phyloP scores from a whole-genome alignment of 2,113 vertebrate species.

The Brachionichthys hirsutus region DNA sequence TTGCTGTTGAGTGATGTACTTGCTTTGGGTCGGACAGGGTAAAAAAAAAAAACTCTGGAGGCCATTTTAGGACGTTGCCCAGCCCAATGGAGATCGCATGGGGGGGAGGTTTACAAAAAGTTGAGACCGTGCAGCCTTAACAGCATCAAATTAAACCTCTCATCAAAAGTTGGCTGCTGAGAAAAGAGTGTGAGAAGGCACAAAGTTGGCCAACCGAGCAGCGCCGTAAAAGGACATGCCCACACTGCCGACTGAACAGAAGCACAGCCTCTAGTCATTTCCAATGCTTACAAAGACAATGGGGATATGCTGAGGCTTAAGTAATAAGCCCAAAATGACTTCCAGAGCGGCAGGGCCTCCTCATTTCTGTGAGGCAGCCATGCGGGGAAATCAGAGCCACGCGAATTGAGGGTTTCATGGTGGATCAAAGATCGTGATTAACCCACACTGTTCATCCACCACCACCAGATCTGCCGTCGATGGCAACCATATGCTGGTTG shows the following conservation, averaged over 20 bases:
- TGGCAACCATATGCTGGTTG: constrained; percentile 72
- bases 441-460: constrained; percentile 66
- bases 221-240: constrained; percentile 57
- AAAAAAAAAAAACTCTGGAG: constrained; percentile 55
- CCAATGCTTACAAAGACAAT: constrained; percentile 73
- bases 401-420: constrained; percentile 53
- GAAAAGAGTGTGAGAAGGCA: constrained; percentile 60
- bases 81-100: constrained; percentile 58
- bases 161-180: constrained; percentile 64
- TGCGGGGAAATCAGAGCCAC: constrained; percentile 72
- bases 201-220: constrained; percentile 57
- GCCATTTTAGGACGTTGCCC: constrained; percentile 72
- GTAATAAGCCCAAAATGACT: constrained; percentile 77
- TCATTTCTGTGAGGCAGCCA: constrained; percentile 59
- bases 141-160: constrained; percentile 75
- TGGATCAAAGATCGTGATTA: constrained; percentile 79
- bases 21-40: constrained; percentile 42
- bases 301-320: constrained; percentile 71
- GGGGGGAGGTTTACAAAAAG: constrained; percentile 49
- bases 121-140: constrained; percentile 69
- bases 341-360: constrained; percentile 70
- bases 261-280: constrained; percentile 72
- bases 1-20: constrained; percentile 72
- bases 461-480: constrained; percentile 65
- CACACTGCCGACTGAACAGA: constrained; percentile 68